phyloP scores from a whole-genome alignment of 2,797 vertebrate species.

The Lacerta agilis region DNA sequence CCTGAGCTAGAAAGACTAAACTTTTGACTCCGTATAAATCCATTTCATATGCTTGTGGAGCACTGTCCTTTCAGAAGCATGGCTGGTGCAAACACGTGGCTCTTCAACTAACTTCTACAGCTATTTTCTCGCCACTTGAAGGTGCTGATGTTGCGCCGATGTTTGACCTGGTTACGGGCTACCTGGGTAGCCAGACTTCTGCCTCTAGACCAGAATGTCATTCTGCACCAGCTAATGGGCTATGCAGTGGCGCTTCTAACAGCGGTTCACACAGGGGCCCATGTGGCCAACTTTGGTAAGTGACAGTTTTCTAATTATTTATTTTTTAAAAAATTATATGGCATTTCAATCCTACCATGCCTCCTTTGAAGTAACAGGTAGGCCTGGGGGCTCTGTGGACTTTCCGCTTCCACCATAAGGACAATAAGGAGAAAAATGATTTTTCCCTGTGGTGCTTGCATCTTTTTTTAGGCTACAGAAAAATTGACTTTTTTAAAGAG shows the following conservation, averaged over 20 bases:
- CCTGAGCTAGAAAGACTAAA: too few relatives aligned
- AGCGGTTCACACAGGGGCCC: constrained; percentile 73
- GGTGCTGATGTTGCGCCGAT: constrained; percentile 90
- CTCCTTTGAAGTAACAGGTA: too few relatives aligned
- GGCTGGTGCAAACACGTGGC: too few relatives aligned
- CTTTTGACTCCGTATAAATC: too few relatives aligned
- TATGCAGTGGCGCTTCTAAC: constrained; percentile 80
- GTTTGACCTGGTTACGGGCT: constrained; percentile 85
- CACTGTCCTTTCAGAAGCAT: too few relatives aligned
- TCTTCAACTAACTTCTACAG: not conserved
- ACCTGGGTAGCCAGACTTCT: constrained; percentile 83
- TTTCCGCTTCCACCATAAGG: too few relatives aligned
- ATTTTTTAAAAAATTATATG: not conserved
- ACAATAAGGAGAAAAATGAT: too few relatives aligned
- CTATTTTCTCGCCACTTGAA: constrained; percentile 44
- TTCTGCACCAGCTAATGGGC: constrained; percentile 88
- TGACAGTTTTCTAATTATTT: not conserved
- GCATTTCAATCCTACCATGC: too few relatives aligned
- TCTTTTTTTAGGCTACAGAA: too few relatives aligned
- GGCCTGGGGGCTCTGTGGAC: too few relatives aligned
- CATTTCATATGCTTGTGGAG: too few relatives aligned
- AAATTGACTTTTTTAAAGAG: too few relatives aligned
- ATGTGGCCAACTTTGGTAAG: constrained; percentile 87
- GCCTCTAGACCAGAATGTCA: constrained; percentile 87
- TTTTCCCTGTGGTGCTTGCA: not conserved